Conservation (phyloP, 2,113 vertebrate species). For the Dendropsophus ebraccatus region DNA sequence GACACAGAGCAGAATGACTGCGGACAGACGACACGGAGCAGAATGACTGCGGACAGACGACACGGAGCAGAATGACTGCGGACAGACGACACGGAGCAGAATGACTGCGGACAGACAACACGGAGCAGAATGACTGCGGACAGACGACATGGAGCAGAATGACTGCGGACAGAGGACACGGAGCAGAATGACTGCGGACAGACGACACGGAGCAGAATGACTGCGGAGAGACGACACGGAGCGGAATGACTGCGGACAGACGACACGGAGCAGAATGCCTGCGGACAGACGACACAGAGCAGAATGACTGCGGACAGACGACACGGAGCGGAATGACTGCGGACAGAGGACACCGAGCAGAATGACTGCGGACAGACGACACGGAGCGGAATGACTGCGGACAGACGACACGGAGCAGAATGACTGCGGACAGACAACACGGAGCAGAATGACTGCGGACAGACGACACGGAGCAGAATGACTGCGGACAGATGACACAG, state of each 20-base stretch:
- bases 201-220: constrained; percentile 5
- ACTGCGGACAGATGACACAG: not conserved
- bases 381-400: constrained; percentile 6
- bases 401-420: constrained; percentile 5
- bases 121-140: constrained; percentile 15
- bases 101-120: not conserved
- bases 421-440: not conserved
- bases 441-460: constrained; percentile 18
- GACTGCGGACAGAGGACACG: not conserved
- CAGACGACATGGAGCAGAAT: constrained; percentile 13
- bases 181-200: constrained; percentile 21
- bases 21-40: not conserved
- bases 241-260: constrained; percentile 14
- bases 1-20: constrained; percentile 17
- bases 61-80: constrained; percentile 13
- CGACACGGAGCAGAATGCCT: constrained; percentile 10
- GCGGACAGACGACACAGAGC: not conserved
- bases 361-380: constrained; percentile 3
- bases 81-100: not conserved
- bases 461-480: constrained; percentile 5
- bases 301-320: constrained; percentile 7
- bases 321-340: constrained; percentile 15
- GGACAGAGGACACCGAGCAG: not conserved
- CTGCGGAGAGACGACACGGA: not conserved
- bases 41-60: constrained; percentile 6